These are phyloP conservation scores for Ctenopoma kingsleyae DNA, from an alignment of 2,797 vertebrate genomes.

Conservation along the genomic window DNA sequence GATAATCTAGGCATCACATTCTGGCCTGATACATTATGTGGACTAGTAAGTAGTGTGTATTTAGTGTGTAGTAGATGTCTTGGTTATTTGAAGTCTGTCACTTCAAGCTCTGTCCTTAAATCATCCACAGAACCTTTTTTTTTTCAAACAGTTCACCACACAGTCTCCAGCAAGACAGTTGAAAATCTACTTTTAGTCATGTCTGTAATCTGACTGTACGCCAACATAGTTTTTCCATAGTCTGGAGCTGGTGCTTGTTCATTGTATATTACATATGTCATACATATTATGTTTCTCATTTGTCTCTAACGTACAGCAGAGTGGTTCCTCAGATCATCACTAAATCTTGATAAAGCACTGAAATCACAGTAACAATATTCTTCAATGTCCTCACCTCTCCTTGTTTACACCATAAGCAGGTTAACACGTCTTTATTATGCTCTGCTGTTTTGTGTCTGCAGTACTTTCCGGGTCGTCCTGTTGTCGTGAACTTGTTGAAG, in stretches of 20 bases:
- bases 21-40: too few species aligned
- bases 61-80: too few species aligned
- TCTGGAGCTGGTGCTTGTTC: background rate
- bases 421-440: conserved; percentile 5
- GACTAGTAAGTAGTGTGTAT: too few species aligned
- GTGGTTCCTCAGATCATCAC: background rate
- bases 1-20: background rate
- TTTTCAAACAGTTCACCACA: too few species aligned
- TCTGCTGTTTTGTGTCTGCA: conserved; percentile 61
- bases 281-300: too few species aligned
- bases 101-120: too few species aligned
- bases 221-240: too few species aligned
- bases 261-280: background rate
- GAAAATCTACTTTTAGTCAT: background rate
- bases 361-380: background rate
- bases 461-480: conserved; percentile 89
- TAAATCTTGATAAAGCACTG: background rate
- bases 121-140: too few species aligned
- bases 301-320: background rate
- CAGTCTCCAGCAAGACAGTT: too few species aligned
- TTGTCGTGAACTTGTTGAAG: conserved; percentile 85
- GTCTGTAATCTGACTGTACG: too few species aligned
- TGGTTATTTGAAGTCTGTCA: too few species aligned
- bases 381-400: background rate
- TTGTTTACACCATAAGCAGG: background rate